A percentile compares a stretch with the other conserved stretches of the same genome.
Evolutionary conservation across 2,797 vertebrate genomes (phyloP).

Genomic region (Avahi laniger): DNA sequence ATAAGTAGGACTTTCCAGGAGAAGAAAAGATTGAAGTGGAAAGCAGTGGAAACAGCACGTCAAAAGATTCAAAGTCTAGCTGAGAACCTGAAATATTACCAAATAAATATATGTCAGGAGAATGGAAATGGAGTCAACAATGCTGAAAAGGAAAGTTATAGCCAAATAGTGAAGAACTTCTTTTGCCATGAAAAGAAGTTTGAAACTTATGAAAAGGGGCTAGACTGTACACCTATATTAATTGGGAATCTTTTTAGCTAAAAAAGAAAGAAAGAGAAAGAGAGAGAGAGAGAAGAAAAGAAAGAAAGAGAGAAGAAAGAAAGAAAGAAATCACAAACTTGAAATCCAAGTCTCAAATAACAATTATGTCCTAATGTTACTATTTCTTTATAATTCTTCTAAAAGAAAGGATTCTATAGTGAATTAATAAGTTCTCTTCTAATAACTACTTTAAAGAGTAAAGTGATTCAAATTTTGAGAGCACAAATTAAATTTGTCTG

Average conservation of each 20-base stretch:
- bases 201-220: not conserved
- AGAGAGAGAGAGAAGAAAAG: fast-evolving
- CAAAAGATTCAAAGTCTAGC: not conserved
- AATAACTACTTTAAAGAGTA: constrained; percentile 1
- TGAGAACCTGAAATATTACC: not conserved
- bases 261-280: no score
- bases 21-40: not conserved
- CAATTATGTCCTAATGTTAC: not conserved
- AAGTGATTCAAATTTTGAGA: constrained; percentile 33
- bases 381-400: constrained; percentile 9
- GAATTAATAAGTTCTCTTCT: constrained; percentile 21
- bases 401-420: not conserved
- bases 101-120: not conserved
- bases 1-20: not conserved
- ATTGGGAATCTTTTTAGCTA: not conserved
- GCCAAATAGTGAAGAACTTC: not conserved
- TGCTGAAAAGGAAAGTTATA: not conserved
- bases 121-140: not conserved
- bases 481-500: constrained; percentile 56
- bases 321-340: not conserved
- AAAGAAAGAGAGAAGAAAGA: no score
- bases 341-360: not conserved
- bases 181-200: not conserved
- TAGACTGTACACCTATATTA: not conserved
- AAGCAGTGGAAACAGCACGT: not conserved